A percentile compares a stretch with the other conserved stretches of the same genome.
Evolutionary conservation across 2,797 vertebrate genomes (phyloP).

Genomic region (Poecilia gillii): DNA sequence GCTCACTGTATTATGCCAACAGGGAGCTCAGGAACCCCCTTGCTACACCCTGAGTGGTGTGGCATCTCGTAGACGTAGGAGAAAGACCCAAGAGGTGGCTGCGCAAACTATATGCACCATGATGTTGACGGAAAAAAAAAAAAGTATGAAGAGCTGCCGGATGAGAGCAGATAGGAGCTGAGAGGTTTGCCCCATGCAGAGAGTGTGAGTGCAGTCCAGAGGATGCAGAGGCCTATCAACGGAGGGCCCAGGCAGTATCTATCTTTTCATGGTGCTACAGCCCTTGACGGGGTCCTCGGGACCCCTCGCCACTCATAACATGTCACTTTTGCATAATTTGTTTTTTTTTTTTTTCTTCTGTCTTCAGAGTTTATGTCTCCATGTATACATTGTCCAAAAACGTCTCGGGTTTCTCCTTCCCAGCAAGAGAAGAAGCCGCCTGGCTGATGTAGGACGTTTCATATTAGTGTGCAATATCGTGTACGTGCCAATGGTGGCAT

Average conservation of each 20-base stretch:
- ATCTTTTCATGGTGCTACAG: slow-evolving; percentile 84
- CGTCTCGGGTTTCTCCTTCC: slow-evolving; percentile 57
- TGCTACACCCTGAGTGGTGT: slow-evolving; percentile 38
- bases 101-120: slow-evolving; percentile 69
- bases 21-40: slow-evolving; percentile 29
- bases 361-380: slow-evolving; percentile 46
- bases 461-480: slow-evolving; percentile 85
- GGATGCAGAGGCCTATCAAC: slow-evolving; percentile 67
- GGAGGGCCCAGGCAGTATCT: slow-evolving; percentile 73
- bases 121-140: slow-evolving; percentile 16
- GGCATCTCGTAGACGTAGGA: slow-evolving; percentile 31
- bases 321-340: slow-evolving; percentile 69
- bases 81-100: slow-evolving; percentile 36
- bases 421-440: slow-evolving; percentile 54
- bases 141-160: slow-evolving; percentile 34
- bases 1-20: neutral
- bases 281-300: slow-evolving; percentile 61
- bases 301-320: slow-evolving; percentile 69
- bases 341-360: slow-evolving; percentile 16
- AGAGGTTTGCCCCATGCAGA: slow-evolving; percentile 59
- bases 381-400: slow-evolving; percentile 62
- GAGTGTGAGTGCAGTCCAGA: slow-evolving; percentile 54
- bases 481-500: slow-evolving; percentile 76
- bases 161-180: slow-evolving; percentile 54
- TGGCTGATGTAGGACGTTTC: slow-evolving; percentile 70